Conservation (phyloP, 2,113 vertebrate species). For the Phodopus roborovskii region DNA sequence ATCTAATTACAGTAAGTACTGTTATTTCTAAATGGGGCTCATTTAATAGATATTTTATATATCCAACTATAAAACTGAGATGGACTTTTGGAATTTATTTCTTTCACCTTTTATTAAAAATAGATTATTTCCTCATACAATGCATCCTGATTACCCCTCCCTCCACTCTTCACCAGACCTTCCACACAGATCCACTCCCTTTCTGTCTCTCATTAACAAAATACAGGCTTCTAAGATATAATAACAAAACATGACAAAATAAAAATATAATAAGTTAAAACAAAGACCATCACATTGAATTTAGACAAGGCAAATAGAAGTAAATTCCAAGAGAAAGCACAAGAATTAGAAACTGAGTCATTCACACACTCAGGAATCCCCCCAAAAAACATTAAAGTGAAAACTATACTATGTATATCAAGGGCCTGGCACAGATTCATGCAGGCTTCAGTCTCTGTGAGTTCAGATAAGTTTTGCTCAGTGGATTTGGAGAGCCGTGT, state of each 20-base stretch:
- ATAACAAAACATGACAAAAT: not conserved
- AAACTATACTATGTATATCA: not conserved
- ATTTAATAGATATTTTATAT: not conserved
- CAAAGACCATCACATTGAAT: not conserved
- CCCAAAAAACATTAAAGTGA: too few species aligned
- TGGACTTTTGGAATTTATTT: not conserved
- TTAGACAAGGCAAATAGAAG: not conserved
- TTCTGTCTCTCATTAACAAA: not conserved
- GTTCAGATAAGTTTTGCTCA: not conserved
- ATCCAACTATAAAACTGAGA: not conserved
- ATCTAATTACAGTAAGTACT: not conserved
- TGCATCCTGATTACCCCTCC: not conserved
- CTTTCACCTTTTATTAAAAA: not conserved
- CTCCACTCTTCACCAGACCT: not conserved
- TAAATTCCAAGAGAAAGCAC: not conserved
- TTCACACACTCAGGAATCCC: not conserved
- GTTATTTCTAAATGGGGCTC: not conserved
- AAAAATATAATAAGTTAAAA: not conserved
- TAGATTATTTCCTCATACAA: not conserved
- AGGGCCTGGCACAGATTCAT: not conserved
- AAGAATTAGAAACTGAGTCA: not conserved
- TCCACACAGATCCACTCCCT: not conserved
- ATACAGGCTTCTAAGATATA: not conserved
- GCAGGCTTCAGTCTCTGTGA: not conserved
- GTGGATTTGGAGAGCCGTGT: not conserved